These are phyloP conservation scores for Melanocharis versteri DNA, from an alignment of 2,113 vertebrate species.

Conservation along the genomic window DNA sequence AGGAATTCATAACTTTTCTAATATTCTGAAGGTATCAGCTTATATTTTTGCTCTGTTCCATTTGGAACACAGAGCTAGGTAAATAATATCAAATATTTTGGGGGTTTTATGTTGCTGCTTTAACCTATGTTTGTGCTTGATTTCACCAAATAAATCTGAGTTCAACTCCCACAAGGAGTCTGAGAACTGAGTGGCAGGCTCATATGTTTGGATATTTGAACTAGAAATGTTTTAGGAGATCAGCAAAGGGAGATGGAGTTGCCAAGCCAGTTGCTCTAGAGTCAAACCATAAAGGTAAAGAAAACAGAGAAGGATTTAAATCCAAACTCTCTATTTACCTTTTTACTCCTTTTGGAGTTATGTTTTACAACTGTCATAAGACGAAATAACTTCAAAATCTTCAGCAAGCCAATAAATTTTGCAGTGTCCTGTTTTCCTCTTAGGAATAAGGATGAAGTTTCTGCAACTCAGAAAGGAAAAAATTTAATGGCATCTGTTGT, in stretches of 20 bases:
- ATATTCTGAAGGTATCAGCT: background rate
- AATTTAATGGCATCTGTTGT: background rate
- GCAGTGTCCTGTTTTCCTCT: background rate
- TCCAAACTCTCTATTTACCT: constrained; percentile 27
- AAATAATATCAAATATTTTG: background rate
- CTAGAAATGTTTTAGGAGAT: background rate
- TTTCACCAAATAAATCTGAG: background rate
- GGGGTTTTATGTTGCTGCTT: background rate
- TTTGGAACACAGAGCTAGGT: background rate
- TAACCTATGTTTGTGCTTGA: background rate
- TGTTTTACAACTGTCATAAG: background rate
- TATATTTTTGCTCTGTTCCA: background rate
- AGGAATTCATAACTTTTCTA: background rate
- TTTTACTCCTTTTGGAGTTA: background rate
- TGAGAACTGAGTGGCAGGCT: background rate
- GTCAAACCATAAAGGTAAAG: background rate
- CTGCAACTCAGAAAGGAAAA: background rate
- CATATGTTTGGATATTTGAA: background rate
- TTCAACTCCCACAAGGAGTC: background rate
- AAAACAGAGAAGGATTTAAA: constrained; percentile 25
- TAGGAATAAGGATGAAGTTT: background rate
- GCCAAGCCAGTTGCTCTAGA: background rate
- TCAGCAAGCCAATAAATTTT: constrained; percentile 11
- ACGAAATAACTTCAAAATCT: constrained; percentile 14
- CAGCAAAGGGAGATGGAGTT: background rate